Evolutionary conservation across 2,113 vertebrate species (phyloP), one percentile per base, ranked within the genome.

Genomic region (Muntiacus reevesi): DNA sequence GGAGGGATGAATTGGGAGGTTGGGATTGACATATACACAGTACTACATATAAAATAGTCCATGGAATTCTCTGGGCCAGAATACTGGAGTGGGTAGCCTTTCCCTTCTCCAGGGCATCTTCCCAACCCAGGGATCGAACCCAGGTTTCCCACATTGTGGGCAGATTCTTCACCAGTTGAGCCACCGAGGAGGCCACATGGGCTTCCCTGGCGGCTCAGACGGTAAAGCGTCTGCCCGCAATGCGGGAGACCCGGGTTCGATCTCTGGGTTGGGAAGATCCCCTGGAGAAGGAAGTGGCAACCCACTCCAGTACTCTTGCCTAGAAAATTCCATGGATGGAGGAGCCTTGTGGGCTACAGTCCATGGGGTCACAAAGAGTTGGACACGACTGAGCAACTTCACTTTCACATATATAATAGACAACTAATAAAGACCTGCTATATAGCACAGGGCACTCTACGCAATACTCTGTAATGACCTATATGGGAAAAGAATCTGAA

Each of bases 151-250:
- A 0, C 19, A 71, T 71, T 40, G 67, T 19, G 3, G 10, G 5
- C 19, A 40, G n/a, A 40, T 40, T 23, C n/a, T 71, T 23, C 40
- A 40, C 10, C 19, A 40, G 67, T 19, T 71, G 67, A 40, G 67
- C 67, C 67, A 71, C n/a, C 0, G 10, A n/a, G 19, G 5, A 71
- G 23, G 19, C n/a, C 67, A 71, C n/a, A 40, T 11, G 67, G n/a
- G n/a, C 36, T 40, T 71, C 64, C 64, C n/a, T 12, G 5, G n/a
- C 6, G 64, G 64, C 4, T 36, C 64, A 71, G 64, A 12, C 0
- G 0, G 4, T 36, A 71, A 71, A 36, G n/a, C 2, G 0, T 36
- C 64, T 21, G 17, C 17, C 17, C 0, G 1, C n/a, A 67, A 11
- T 11, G 64, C 0, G 0, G 64, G n/a, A 67, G n/a, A 36, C 64